A percentile compares a stretch with the other conserved stretches of the same genome.
Conservation (phyloP, 2,113 vertebrate species). For the Zapus hudsonius region DNA sequence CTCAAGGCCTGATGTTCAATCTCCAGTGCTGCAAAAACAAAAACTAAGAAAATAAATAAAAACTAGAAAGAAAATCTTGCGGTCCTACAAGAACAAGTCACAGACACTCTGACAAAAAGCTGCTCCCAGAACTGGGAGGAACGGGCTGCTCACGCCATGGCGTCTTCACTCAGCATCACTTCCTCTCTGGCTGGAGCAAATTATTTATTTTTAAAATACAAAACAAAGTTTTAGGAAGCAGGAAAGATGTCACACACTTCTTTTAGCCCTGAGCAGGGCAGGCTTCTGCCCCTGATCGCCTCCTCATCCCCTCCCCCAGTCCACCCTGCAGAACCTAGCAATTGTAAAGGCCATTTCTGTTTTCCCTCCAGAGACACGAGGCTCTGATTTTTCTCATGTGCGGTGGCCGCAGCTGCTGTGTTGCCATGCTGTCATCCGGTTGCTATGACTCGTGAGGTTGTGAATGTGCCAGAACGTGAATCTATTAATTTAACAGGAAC, state of each 20-base stretch:
- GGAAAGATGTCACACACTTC: background rate
- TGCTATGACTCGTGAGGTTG: conserved; percentile 74
- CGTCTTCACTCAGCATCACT: conserved; percentile 48
- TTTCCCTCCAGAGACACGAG: conserved; percentile 53
- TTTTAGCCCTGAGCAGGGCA: background rate
- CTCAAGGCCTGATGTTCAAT: background rate
- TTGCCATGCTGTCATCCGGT: conserved; percentile 74
- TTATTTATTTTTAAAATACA: conserved; percentile 67
- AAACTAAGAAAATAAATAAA: background rate
- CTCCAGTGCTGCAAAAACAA: background rate
- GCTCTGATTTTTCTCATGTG: conserved; percentile 51
- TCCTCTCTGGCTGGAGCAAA: conserved; percentile 60
- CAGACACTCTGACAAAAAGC: background rate
- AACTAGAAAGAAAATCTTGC: background rate
- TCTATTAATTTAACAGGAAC: conserved; percentile 76
- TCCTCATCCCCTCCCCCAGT: background rate
- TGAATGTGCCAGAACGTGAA: conserved; percentile 69
- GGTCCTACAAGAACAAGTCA: background rate
- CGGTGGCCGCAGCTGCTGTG: conserved; percentile 69
- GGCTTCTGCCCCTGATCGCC: background rate
- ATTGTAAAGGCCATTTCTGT: background rate
- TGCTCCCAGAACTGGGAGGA: background rate
- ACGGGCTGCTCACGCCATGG: conserved; percentile 26
- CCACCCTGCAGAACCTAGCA: background rate
- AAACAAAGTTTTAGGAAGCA: conserved; percentile 51